phyloP scores from a whole-genome alignment of 2,888 invertebrate species.

The Dyspetes luteomarginatus region DNA sequence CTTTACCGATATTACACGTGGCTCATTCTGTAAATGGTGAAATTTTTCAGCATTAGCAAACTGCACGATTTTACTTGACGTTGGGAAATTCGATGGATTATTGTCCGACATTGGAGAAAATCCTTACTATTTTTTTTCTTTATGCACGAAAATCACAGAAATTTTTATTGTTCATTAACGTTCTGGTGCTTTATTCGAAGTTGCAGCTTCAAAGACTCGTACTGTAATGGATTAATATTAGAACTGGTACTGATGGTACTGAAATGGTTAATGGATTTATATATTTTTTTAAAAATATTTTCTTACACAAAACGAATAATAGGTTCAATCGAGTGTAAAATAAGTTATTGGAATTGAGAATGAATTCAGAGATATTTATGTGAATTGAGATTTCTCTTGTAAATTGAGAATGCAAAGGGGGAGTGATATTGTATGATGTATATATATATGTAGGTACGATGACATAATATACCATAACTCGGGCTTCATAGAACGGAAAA shows the following conservation, averaged over 20 bases:
- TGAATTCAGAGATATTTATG: not conserved
- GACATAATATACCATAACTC: constrained; percentile 55
- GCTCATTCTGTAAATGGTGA: not conserved
- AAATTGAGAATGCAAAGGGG: not conserved
- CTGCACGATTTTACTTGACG: constrained; percentile 1
- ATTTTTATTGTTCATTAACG: too few species aligned
- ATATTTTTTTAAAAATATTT: too few species aligned
- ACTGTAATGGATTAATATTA: too few species aligned
- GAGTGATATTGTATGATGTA: not conserved
- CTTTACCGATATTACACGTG: constrained; percentile 28
- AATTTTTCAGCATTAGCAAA: constrained; percentile 1
- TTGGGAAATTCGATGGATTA: not conserved
- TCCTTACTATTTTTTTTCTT: too few species aligned
- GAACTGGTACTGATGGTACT: too few species aligned
- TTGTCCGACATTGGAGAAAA: not conserved
- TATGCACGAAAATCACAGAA: too few species aligned
- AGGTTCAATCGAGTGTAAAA: not conserved
- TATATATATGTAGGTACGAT: constrained; percentile 13
- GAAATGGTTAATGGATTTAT: too few species aligned
- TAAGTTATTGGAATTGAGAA: not conserved
- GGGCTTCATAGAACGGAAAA: constrained; percentile 49
- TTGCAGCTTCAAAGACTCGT: too few species aligned
- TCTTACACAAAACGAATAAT: too few species aligned
- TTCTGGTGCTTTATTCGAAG: too few species aligned
- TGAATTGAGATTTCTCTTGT: constrained; percentile 31